A percentile compares a stretch with the other conserved stretches of the same genome.
These are phyloP conservation scores for Pontoporia blainvillei DNA, from an alignment of 2,113 vertebrate species.

Conservation along the genomic window DNA sequence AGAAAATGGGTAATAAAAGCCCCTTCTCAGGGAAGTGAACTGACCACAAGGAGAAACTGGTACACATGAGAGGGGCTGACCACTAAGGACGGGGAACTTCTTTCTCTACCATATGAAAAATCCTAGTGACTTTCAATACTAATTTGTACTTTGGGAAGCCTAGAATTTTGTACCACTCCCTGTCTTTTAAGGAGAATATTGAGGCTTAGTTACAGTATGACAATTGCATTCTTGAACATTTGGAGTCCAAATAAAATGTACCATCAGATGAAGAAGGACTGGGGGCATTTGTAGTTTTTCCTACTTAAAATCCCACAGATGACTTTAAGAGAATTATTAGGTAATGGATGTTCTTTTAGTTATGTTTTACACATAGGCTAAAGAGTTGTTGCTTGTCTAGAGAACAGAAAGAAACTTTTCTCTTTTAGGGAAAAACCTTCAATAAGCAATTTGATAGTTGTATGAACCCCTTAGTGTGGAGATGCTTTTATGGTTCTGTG, in stretches of 20 bases:
- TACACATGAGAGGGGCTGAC: background rate
- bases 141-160: background rate
- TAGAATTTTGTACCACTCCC: background rate
- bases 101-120: background rate
- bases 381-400: background rate
- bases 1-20: background rate
- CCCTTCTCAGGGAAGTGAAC: background rate
- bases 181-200: background rate
- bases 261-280: background rate
- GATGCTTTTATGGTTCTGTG: background rate
- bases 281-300: background rate
- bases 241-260: background rate
- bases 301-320: background rate
- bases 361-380: background rate
- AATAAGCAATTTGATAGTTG: background rate
- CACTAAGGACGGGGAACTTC: background rate
- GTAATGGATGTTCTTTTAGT: background rate
- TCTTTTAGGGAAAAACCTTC: background rate
- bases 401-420: background rate
- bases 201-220: background rate
- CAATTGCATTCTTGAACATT: background rate
- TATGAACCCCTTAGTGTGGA: background rate
- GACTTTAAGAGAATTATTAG: slow-evolving; percentile 11
- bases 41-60: background rate
- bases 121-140: background rate